Percentiles rank a stretch among this genome's conserved stretches.
Evolutionary conservation across 2,888 invertebrate genomes (phyloP).

Genomic region (Glyphotaelius pellucidus): DNA sequence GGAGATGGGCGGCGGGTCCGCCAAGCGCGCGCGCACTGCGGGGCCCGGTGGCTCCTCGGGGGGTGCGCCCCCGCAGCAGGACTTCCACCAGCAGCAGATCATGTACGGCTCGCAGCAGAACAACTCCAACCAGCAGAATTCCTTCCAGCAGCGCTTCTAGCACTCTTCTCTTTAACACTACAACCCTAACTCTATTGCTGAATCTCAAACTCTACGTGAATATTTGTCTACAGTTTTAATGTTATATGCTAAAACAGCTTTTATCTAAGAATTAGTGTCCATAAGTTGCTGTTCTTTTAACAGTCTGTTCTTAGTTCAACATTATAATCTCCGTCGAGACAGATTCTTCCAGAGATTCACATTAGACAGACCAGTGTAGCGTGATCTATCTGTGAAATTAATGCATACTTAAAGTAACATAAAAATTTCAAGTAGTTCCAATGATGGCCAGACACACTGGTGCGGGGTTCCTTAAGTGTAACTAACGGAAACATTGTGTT

Average conservation of each 20-base stretch:
- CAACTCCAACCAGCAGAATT: slow-evolving; percentile 78
- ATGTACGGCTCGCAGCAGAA: slow-evolving; percentile 82
- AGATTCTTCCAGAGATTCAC: neutral
- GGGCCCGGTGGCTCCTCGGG: slow-evolving; percentile 64
- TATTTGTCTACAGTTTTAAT: neutral
- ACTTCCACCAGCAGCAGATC: slow-evolving; percentile 75
- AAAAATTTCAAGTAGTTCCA: neutral
- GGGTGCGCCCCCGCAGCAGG: slow-evolving; percentile 55
- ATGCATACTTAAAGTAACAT: neutral
- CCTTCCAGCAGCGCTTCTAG: slow-evolving; percentile 84
- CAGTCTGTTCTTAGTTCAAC: neutral
- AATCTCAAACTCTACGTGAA: neutral
- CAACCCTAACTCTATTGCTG: neutral
- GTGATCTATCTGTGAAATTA: neutral
- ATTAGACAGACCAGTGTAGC: neutral
- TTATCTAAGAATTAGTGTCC: neutral
- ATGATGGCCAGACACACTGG: neutral
- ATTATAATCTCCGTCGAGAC: neutral
- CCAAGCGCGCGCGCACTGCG: slow-evolving; percentile 62
- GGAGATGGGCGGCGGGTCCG: slow-evolving; percentile 67
- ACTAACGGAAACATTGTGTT: neutral
- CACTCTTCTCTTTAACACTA: neutral
- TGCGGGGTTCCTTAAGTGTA: neutral
- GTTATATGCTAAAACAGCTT: neutral
- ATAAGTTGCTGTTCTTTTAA: neutral